Base-by-base conservation (phyloP, 2,113 vertebrate species). In the Alaudala cheleensis region DNA sequence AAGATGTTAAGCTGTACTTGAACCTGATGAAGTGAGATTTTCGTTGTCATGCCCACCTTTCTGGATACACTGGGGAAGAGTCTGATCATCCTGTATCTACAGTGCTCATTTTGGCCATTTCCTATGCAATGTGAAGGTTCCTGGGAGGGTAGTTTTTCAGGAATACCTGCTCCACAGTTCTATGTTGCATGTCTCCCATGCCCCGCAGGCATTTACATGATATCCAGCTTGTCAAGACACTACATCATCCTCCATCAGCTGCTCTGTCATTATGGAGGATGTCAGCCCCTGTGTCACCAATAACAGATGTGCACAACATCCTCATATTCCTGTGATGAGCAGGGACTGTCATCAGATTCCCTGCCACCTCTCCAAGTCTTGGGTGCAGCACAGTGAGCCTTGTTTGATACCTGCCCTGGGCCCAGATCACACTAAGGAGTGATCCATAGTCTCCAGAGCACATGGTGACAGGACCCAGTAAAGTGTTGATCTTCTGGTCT, bases 141-240 rank as follows among this genome's bases (percentile, higher is more conserved):
- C 60, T 70, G 15, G n/a, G 21, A 77, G n/a, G n/a, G 44, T 8
- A 56, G 23, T 5, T 25, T 25, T 37, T 61, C 54, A 39, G 81
- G 47, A 86, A 47, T n/a, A n/a, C 3, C 45, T 57, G 26, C 15
- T 78, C 45, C 61, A 53, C 28, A 24, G 17, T 6, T 58, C 25
- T 25, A 0, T 10, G 1, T 33, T 60, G 15, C 0, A 0, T 18
- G 13, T 22, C 1, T 8, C 4, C 6, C 14, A 24, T 11, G n/a
- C 13, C 24, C 7, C 3, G 2, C 12, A 51, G 37, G 13, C 11
- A 74, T 34, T 67, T 34, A 62, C 14, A 17, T 4, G 4, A 28
- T 62, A 20, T 28, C 19, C 53, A 80, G 16, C 11, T 79, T 57
- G 16, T 18, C 31, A 62, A 20, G 31, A 24, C 19, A 14, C 31